Evolutionary conservation across 2,113 vertebrate genomes (phyloP).

Genomic region (Agapornis roseicollis): DNA sequence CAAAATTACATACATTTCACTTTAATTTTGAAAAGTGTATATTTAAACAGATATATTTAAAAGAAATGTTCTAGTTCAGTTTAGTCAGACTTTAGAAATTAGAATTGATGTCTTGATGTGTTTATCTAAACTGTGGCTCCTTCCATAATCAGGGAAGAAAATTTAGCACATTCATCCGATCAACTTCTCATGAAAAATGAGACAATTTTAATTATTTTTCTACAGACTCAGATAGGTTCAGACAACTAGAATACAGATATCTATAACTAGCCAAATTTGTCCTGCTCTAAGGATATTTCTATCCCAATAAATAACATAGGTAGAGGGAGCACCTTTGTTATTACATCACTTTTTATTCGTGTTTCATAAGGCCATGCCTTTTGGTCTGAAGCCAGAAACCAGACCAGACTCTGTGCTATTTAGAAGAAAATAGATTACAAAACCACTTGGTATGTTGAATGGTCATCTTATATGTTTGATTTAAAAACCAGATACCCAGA

Average conservation of each 20-base stretch:
- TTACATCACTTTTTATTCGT: neutral
- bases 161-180: neutral
- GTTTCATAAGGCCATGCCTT: neutral
- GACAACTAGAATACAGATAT: neutral
- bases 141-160: accelerated
- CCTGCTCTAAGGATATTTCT: neutral
- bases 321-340: neutral
- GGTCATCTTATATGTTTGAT: neutral
- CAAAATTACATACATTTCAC: neutral
- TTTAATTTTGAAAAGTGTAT: neutral
- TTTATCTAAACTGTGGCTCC: neutral
- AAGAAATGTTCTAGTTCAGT: accelerated
- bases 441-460: neutral
- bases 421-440: neutral
- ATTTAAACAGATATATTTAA: neutral
- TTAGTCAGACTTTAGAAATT: neutral
- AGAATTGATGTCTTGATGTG: neutral
- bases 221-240: neutral
- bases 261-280: accelerated
- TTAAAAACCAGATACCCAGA: neutral
- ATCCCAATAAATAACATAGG: neutral
- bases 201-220: neutral
- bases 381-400: neutral
- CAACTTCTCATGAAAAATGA: neutral
- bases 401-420: neutral